These are phyloP conservation scores for Heteromurus nitidus DNA, from an alignment of 2,888 invertebrate genomes.

Conservation along the genomic window DNA sequence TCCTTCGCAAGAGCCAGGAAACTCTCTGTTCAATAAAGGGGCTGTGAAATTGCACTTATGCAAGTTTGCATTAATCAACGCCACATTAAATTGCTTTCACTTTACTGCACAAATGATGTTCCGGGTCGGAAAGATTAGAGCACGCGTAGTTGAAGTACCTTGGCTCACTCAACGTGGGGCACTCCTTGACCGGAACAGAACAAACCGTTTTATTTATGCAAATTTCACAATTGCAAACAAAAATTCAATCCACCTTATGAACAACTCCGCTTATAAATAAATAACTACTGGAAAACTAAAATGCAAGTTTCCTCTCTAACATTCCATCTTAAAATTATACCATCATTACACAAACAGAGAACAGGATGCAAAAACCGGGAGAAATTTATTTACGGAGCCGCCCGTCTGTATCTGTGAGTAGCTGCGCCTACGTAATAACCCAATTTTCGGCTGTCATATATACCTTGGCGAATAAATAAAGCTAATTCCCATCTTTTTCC, in stretches of 20 bases:
- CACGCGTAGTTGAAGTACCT: not conserved
- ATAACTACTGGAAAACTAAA: too few relatives aligned
- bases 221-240: not conserved
- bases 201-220: not conserved
- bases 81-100: not conserved
- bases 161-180: too few relatives aligned
- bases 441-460: conserved; percentile 21
- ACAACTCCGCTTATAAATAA: too few relatives aligned
- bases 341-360: too few relatives aligned
- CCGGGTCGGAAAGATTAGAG: not conserved
- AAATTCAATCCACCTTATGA: not conserved
- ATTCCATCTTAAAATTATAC: too few relatives aligned
- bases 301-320: too few relatives aligned
- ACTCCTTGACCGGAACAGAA: not conserved
- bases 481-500: conserved; percentile 37
- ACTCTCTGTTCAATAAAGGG: too few relatives aligned
- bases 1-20: too few relatives aligned
- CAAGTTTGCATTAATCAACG: not conserved
- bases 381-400: too few relatives aligned
- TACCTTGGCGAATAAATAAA: conserved; percentile 43
- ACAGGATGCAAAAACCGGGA: too few relatives aligned
- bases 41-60: not conserved
- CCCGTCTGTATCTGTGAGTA: too few relatives aligned
- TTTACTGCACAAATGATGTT: not conserved
- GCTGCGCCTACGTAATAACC: too few relatives aligned